A percentile compares a stretch with the other conserved stretches of the same genome.
phyloP scores from a whole-genome alignment of 2,888 invertebrate genomes.

The Dryadula phaetusa region DNA sequence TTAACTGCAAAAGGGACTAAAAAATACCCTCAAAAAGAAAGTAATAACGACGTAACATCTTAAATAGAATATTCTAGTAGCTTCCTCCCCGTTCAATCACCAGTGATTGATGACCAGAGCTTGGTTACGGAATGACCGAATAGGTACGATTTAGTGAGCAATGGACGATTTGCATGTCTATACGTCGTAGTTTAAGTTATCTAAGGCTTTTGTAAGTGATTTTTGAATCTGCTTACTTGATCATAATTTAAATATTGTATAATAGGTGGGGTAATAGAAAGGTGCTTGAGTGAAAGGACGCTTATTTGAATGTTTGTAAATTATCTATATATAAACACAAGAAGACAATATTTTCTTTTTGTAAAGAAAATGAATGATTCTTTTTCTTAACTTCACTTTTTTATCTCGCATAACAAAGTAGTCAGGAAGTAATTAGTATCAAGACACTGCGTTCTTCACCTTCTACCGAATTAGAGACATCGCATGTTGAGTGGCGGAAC shows the following conservation, averaged over 20 bases:
- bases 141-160: constrained; percentile 77
- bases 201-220: constrained; percentile 14
- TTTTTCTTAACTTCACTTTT: no score
- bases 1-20: constrained; percentile 12
- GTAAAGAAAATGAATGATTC: no score
- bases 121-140: constrained; percentile 73
- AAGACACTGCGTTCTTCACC: no score
- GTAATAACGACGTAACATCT: constrained; percentile 39
- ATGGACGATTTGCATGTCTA: constrained; percentile 77
- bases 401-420: no score
- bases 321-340: no score
- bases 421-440: no score
- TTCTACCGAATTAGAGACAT: no score
- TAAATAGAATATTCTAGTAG: constrained; percentile 46
- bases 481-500: no score
- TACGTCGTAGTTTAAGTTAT: constrained; percentile 51
- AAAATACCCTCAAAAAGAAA: constrained; percentile 22
- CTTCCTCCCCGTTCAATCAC: constrained; percentile 48
- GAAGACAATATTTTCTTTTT: no score
- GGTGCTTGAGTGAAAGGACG: no score
- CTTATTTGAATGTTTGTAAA: no score
- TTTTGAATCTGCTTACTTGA: background rate
- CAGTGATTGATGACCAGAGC: constrained; percentile 77
- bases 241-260: background rate
- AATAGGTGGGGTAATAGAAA: background rate